Base-by-base conservation (phyloP, 2,888 invertebrate species). In the Malthinus seriepunctatus region DNA sequence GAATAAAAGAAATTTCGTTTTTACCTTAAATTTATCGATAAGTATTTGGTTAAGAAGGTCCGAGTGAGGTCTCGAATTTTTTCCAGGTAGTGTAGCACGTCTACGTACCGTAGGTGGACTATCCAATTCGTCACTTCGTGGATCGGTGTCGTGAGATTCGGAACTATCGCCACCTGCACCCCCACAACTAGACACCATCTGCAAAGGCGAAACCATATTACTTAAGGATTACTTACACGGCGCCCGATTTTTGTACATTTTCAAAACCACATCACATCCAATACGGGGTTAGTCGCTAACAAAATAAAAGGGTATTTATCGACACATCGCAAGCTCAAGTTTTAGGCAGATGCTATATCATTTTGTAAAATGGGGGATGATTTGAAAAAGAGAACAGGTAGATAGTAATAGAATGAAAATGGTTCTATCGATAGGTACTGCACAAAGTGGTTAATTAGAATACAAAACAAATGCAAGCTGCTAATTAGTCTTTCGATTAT, bases 31-130 rank as follows among this genome's bases (percentile, higher is more conserved):
- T 73, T 83, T 83, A 74, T 84, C 84, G 71, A 83, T 82, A 68
- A 83, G 80, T 74, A 83, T 80, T 74, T 83, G 83, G 75, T 82
- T 83, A 75, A 83, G 80, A 72, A 83, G 80, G 73, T 84, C 83
- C 63, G 84, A 84, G 73, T 83, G 81, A 68, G 84, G 84, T 70
- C 83, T 77, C 67, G 79, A 79, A 68, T 77, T 60, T 47, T 73
- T 75, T 51, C 71, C 69, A 8, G 71, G 69, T 54, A 71, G 65
- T 11, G 68, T 77, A 66, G 76, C 71, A 62, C 78, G 73, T 67
- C 81, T 77, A 63, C 81, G 77, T 66, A 82, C 77, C 63, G 81
- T 76, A 60, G 83, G 83, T 61, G 83, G 82, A 75, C 83, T 83
- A 73, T 84, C 82, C 69, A 79, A 76, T 61, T 83, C 79, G 67